Conservation (phyloP, 2,113 vertebrate genomes). For the Oxyruncus cristatus region DNA sequence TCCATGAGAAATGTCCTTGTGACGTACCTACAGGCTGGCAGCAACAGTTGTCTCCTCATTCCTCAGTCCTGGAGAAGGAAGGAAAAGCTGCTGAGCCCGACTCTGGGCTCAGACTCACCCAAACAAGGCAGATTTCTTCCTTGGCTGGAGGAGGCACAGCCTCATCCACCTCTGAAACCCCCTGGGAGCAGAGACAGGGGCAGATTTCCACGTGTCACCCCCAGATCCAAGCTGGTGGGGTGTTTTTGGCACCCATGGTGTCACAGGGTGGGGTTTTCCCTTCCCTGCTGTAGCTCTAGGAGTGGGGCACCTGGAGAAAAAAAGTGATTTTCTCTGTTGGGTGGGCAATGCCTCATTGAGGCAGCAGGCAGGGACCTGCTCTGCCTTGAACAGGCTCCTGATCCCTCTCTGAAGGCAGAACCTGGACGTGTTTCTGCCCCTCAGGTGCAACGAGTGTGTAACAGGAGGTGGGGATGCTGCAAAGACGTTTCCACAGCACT, state of each 20-base stretch:
- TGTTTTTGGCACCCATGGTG: neutral
- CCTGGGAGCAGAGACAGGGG: accelerated
- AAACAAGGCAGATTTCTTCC: neutral
- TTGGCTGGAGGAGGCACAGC: neutral
- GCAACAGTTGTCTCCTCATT: constrained; percentile 29
- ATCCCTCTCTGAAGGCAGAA: neutral
- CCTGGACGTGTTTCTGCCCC: accelerated
- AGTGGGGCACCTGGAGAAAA: neutral
- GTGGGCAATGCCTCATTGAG: neutral
- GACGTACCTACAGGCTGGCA: neutral
- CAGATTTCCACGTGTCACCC: accelerated
- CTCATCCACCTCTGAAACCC: neutral
- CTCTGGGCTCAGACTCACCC: neutral
- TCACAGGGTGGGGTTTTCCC: neutral
- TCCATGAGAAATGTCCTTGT: neutral
- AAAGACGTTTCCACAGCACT: accelerated
- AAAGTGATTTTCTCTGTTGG: neutral
- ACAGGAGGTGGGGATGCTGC: neutral
- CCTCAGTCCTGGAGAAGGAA: neutral
- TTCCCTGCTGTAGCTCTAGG: accelerated
- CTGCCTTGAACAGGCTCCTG: neutral
- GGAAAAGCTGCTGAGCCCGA: neutral
- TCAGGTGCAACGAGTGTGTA: accelerated
- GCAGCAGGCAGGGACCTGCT: accelerated
- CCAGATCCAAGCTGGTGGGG: neutral